These are phyloP conservation scores for Phaonia tiefii DNA, from an alignment of 2,888 invertebrate species.

Conservation along the genomic window DNA sequence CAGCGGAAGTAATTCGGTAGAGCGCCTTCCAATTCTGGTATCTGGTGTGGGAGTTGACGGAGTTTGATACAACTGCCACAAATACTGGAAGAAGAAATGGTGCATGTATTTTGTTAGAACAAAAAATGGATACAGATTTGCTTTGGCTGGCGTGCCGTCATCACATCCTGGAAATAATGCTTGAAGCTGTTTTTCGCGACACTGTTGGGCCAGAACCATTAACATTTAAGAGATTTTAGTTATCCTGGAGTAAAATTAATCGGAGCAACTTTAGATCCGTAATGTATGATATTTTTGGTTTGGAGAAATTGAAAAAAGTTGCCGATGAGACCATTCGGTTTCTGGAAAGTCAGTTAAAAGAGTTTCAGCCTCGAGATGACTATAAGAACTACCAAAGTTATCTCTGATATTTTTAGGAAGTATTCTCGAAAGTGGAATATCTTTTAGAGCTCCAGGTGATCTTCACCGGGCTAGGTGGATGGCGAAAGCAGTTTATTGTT, in stretches of 20 bases:
- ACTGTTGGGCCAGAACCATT: conserved; percentile 32
- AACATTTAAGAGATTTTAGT: conserved; percentile 47
- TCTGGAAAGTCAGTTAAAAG: too few species aligned
- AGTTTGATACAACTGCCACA: conserved; percentile 47
- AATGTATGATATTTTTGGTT: conserved; percentile 26
- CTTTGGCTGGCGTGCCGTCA: too few species aligned
- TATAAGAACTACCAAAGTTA: conserved; percentile 39
- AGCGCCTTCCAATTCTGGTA: too few species aligned
- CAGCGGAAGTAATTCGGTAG: too few species aligned
- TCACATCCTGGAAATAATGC: too few species aligned
- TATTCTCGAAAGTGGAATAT: too few species aligned
- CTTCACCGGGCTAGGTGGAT: conserved; percentile 38
- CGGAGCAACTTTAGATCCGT: conserved; percentile 18
- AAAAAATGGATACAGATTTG: too few species aligned
- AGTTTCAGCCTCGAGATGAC: conserved; percentile 41
- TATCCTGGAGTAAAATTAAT: conserved; percentile 36
- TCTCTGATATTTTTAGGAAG: conserved; percentile 28
- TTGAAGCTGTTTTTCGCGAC: too few species aligned
- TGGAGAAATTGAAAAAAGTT: conserved; percentile 16
- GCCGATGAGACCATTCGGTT: conserved; percentile 20
- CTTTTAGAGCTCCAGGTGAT: conserved; percentile 28
- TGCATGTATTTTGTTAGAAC: too few species aligned
- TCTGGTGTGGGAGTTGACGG: too few species aligned
- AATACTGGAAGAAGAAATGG: conserved; percentile 48
- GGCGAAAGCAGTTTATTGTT: too few species aligned